Evolutionary conservation across 2,797 vertebrate genomes (phyloP), one percentile per base, ranked within the genome.

Genomic region (Thaleichthys pacificus): DNA sequence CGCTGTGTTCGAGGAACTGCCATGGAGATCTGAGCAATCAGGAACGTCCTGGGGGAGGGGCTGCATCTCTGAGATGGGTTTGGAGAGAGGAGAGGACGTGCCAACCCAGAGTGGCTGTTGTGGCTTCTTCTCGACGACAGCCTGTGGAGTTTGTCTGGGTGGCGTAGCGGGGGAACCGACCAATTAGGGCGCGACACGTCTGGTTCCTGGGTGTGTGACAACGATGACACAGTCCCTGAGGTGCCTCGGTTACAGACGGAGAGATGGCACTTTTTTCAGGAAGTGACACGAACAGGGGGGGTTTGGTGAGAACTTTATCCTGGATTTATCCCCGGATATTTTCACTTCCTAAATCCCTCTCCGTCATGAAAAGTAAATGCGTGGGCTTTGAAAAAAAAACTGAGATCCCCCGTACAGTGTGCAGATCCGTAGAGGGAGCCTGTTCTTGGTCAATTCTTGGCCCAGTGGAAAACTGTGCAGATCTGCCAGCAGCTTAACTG

Each of bases 161-260:
- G 22, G 79, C 24, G 38, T 56, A 4, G 65, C 69, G 72, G 67
- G 51, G 47, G 57, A 72, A 67, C 75, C 69, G 49, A 61, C 77
- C 78, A 81, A 77, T 85, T 81, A 85, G 75, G 71, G 58, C 32
- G 49, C 19, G 66, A 42, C 69, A 69, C 38, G 22, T 70, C 61
- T 73, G 72, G 58, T 83, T 72, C 6, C 51, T 77, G 81, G 26
- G 67, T 66, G 75, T 78, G 72, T 71, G 80, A 64, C 66, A 61
- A 56, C 54, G 68, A 61, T 63, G 66, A 47, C 32, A 54, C 54
- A 69, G 8, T 38, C 71, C 78, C 79, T 51, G 64, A 58, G 71
- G 80, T 65, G 32, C 47, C 76, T 58, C 71, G 63, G 28, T 35
- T 24, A 58, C 26, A 58, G 58, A 30, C 12, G 58, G 38, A 28